Base-by-base conservation (phyloP, 2,888 invertebrate species). In the Lottia gigantea region DNA sequence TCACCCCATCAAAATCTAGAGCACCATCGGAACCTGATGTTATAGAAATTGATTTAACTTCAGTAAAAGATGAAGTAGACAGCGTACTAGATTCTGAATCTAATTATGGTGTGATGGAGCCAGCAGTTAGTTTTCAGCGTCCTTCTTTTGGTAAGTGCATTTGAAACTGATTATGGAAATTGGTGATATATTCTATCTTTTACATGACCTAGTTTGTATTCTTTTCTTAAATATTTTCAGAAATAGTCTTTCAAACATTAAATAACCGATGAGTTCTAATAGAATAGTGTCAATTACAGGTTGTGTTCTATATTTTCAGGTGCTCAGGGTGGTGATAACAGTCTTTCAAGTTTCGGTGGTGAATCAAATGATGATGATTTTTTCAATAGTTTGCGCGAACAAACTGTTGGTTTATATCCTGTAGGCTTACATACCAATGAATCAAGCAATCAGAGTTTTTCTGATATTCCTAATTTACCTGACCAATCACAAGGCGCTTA, bases 351-450 rank as follows among this genome's bases (percentile, higher is more conserved):
- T 55, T 55, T 23, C 0, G 55, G 55, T 3, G 55, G 55, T 55
- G 55, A 55, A 55, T 55, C 55, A 55, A 55, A 55, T 55, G 55
- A 55, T 55, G 55, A 55, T 55, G 55, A 55, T 23, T 55, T 55
- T 55, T 55, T 55, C 19, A 23, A 19, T 55, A 55, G 55, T 55
- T 55, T 55, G 23, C 55, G 55, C 23, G 55, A 55, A 55, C 55
- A 55, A 55, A 55, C 19, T 55, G 19, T 55, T 23, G 55, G 55
- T 23, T 23, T 55, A 23, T 55, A 55, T 55, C 55, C 55, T 55
- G 55, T 55, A 23, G 55, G 55, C 23, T 55, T 55, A 55, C 55
- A 55, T 55, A 23, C 55, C 14, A 55, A 55, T 14, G 55, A 55
- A 55, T 23, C 55, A 8, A 55, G 23, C 23, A 55, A 55, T 55